These are phyloP conservation scores for Epizoanthus rinbou DNA, from an alignment of 92 coral and sea anemone species.

Conservation along the genomic window DNA sequence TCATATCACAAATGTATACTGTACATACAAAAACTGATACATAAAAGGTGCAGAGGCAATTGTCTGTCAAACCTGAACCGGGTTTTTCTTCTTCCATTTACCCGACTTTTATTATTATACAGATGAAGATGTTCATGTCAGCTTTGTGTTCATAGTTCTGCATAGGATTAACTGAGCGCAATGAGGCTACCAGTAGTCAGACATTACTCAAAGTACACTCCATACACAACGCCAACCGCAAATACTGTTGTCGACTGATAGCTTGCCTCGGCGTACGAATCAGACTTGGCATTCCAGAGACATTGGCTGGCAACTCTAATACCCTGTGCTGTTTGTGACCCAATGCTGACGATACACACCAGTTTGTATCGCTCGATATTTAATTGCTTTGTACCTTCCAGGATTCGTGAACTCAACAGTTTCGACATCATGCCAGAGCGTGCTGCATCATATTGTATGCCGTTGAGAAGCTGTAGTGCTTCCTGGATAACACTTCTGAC, in stretches of 20 bases:
- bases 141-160: too few relatives aligned
- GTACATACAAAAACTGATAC: too few relatives aligned
- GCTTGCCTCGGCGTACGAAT: slow-evolving; percentile 49
- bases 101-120: too few relatives aligned
- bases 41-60: too few relatives aligned
- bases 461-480: slow-evolving; percentile 46
- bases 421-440: slow-evolving; percentile 53
- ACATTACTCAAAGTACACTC: slow-evolving; percentile 61
- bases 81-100: too few relatives aligned
- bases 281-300: slow-evolving; percentile 60
- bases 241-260: slow-evolving; percentile 52
- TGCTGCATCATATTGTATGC: slow-evolving; percentile 36
- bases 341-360: slow-evolving; percentile 69
- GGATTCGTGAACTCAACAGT: slow-evolving; percentile 49
- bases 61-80: too few relatives aligned
- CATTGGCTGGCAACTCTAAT: slow-evolving; percentile 71
- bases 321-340: slow-evolving; percentile 53
- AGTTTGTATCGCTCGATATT: slow-evolving; percentile 62
- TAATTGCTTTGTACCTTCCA: slow-evolving; percentile 57
- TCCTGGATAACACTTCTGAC: slow-evolving; percentile 58
- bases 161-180: too few relatives aligned
- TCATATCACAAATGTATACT: too few relatives aligned
- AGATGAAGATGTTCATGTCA: too few relatives aligned
- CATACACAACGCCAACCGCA: slow-evolving; percentile 71
- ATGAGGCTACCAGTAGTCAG: not conserved